phyloP scores from a whole-genome alignment of 2,888 invertebrate genomes.

The Baccha elongata region DNA sequence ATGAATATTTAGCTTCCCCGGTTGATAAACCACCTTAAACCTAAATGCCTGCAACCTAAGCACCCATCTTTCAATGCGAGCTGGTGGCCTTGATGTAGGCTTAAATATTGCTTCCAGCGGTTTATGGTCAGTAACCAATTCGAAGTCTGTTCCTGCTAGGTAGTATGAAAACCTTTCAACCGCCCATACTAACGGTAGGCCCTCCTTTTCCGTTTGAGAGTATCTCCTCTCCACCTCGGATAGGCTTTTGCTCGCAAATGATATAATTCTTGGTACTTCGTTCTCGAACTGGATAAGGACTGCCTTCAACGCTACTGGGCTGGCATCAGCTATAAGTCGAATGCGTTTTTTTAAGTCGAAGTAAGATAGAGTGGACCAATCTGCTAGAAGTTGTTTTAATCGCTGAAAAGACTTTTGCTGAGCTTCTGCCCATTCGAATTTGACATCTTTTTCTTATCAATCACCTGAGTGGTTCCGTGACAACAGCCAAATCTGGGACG shows the following conservation, averaged over 20 bases:
- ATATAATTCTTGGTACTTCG: slow-evolving; percentile 76
- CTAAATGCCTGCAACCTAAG: slow-evolving; percentile 44
- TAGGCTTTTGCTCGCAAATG: slow-evolving; percentile 79
- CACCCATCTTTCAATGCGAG: slow-evolving; percentile 45
- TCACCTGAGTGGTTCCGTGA: slow-evolving; percentile 75
- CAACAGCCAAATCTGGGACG: slow-evolving; percentile 70
- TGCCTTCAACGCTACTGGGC: slow-evolving; percentile 76
- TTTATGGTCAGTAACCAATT: too few relatives aligned
- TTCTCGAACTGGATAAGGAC: slow-evolving; percentile 75
- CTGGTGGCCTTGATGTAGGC: too few relatives aligned
- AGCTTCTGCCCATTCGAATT: slow-evolving; percentile 74
- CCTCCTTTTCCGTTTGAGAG: slow-evolving; percentile 54
- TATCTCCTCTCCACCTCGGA: too few relatives aligned
- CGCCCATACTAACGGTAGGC: slow-evolving; percentile 26
- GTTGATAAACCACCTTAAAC: slow-evolving; percentile 58
- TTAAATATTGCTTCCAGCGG: too few relatives aligned
- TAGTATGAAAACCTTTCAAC: slow-evolving; percentile 35
- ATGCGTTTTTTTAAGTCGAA: slow-evolving; percentile 75
- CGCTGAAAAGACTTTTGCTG: slow-evolving; percentile 75
- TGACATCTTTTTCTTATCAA: slow-evolving; percentile 75
- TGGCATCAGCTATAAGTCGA: slow-evolving; percentile 79
- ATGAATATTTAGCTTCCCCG: slow-evolving; percentile 56
- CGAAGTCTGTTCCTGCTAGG: slow-evolving; percentile 33
- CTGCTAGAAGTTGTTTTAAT: slow-evolving; percentile 66
- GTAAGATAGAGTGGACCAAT: slow-evolving; percentile 74